phyloP scores from a whole-genome alignment of 2,888 invertebrate species.

The Cancer borealis region DNA sequence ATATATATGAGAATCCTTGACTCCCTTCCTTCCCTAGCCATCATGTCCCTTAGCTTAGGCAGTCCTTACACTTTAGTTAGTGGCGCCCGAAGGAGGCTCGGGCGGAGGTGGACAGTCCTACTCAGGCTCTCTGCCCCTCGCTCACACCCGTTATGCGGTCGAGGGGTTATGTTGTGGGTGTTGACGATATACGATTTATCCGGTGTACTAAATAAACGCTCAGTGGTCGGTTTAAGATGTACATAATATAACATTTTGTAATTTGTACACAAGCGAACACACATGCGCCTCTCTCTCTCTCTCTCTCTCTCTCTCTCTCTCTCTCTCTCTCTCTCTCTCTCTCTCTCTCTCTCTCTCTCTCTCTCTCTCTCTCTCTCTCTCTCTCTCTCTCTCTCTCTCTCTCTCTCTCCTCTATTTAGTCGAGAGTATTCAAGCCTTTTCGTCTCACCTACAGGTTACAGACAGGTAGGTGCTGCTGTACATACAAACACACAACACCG shows the following conservation, averaged over 20 bases:
- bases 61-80: slow-evolving; percentile 21
- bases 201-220: slow-evolving; percentile 37
- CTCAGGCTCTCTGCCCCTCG: slow-evolving; percentile 31
- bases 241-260: slow-evolving; percentile 25
- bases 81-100: slow-evolving; percentile 5
- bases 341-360: slow-evolving; percentile 1
- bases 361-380: slow-evolving; percentile 34
- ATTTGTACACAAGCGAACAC: slow-evolving; percentile 15
- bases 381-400: neutral
- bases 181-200: slow-evolving; percentile 31
- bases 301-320: neutral
- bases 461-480: neutral
- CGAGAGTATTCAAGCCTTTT: neutral
- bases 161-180: slow-evolving; percentile 14
- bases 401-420: neutral
- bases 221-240: slow-evolving; percentile 37
- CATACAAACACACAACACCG: slow-evolving; percentile 29
- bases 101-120: neutral
- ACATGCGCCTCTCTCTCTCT: neutral
- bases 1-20: neutral
- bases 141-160: neutral
- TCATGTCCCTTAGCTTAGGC: neutral
- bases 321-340: slow-evolving; percentile 17
- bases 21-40: neutral
- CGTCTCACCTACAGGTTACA: neutral